Base-by-base conservation (phyloP, 2,888 invertebrate species). In the Lepidochitona cinerea region DNA sequence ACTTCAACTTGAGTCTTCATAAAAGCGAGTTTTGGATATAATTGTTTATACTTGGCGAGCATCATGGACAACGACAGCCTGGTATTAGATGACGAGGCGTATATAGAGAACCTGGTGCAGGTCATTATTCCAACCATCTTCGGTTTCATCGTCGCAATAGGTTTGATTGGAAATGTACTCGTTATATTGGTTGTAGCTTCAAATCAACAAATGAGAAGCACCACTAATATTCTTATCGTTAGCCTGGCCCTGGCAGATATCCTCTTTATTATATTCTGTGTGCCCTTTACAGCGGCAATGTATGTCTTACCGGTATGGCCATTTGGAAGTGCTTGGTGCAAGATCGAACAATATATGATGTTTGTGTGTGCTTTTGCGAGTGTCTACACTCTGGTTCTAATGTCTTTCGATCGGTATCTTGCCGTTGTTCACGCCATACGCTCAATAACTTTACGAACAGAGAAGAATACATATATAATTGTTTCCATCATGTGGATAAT, bases 381-480 rank as follows among this genome's bases (percentile, higher is more conserved):
- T 84, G 96, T 97, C 5, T 97, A 97, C 91, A 97, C 97, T 0
- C 92, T 98, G 67, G 97, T 97, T 0, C 93, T 97, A 78, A 97
- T 98, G 97, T 96, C 96, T 6, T 91, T 97, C 73, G 97, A 98
- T 91, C 89, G 93, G 79, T 98, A 96, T 89, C 93, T 98, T 90
- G 97, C 97, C 37, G 97, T 98, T 1, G 97, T 97, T 0, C 96
- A 96, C 90, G 97, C 97, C 3, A 95, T 97, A 81, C 93, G 95
- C 0, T 96, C 96, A 68, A 96, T 96, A 94, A 94, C 95, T 0
- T 88, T 96, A 80, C 92, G 97, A 73, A 96, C 96, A 1, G 95
- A 96, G 87, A 93, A 93, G 77, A 96, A 96, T 89, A 96, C 97
- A 18, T 93, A 94, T 80, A 90, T 94, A 72, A 96, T 96, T 29